phyloP scores from a whole-genome alignment of 2,888 invertebrate species.

The Watsonalla cultraria region DNA sequence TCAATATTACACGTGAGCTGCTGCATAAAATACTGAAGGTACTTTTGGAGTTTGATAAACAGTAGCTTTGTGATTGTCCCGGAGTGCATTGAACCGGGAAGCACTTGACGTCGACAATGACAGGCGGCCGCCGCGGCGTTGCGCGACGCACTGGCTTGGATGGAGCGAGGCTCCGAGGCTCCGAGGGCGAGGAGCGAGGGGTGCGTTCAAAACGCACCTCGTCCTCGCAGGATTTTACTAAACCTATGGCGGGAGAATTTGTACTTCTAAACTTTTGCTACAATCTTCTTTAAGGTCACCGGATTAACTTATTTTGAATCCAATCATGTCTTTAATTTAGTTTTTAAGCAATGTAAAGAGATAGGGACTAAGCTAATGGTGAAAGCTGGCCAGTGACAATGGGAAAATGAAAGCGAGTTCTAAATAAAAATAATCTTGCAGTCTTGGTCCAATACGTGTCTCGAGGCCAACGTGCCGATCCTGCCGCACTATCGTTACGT shows the following conservation, averaged over 20 bases:
- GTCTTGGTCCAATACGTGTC: too few species aligned
- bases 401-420: too few species aligned
- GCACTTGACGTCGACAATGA: conserved; percentile 5
- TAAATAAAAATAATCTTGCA: too few species aligned
- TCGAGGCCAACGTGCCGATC: too few species aligned
- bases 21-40: background rate
- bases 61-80: conserved; percentile 10
- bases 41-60: background rate
- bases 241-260: background rate
- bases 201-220: conserved; percentile 28
- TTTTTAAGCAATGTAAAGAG: too few species aligned
- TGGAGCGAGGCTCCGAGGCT: conserved; percentile 6
- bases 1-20: conserved; percentile 13
- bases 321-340: too few species aligned
- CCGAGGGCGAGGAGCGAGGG: conserved; percentile 7
- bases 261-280: background rate
- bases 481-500: too few species aligned
- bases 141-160: conserved; percentile 42
- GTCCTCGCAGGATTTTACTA: background rate
- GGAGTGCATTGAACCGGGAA: conserved; percentile 26
- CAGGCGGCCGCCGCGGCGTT: conserved; percentile 22
- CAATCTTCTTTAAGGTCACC: too few species aligned
- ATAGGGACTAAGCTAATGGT: too few species aligned
- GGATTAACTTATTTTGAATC: too few species aligned
- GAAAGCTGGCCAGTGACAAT: too few species aligned